A percentile compares a stretch with the other conserved stretches of the same genome.
phyloP scores from a whole-genome alignment of 2,797 vertebrate species.

The Poecilia velifera region DNA sequence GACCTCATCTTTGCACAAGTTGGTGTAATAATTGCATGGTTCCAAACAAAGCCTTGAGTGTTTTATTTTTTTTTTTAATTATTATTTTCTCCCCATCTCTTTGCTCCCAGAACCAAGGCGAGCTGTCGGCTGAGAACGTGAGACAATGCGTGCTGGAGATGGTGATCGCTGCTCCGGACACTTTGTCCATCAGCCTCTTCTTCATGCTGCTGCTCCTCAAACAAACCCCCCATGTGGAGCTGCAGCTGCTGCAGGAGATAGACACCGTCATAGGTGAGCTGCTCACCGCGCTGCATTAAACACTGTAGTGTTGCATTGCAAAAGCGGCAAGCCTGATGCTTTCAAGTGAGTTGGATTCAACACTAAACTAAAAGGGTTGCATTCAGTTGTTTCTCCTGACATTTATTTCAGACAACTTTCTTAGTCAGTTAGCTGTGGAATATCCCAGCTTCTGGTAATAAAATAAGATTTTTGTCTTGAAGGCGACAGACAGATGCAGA shows the following conservation, averaged over 20 bases:
- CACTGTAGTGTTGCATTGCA: too few species aligned
- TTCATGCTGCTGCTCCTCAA: conserved; percentile 93
- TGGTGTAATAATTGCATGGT: conserved; percentile 21
- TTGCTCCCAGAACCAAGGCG: conserved; percentile 85
- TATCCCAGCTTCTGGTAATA: not conserved
- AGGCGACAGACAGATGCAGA: conserved; percentile 86
- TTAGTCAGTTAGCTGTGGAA: not conserved
- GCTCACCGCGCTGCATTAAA: not conserved
- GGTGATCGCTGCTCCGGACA: conserved; percentile 95
- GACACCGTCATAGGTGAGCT: conserved; percentile 84
- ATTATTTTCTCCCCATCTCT: not conserved
- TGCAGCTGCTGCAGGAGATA: conserved; percentile 88
- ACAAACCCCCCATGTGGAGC: conserved; percentile 88
- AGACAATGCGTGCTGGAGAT: conserved; percentile 95
- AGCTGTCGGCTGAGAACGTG: conserved; percentile 91
- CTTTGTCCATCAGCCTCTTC: conserved; percentile 91
- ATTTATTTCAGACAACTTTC: not conserved
- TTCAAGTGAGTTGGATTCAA: not conserved
- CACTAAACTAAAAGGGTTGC: too few species aligned
- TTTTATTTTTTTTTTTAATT: not conserved
- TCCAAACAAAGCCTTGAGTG: not conserved
- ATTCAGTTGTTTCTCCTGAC: not conserved
- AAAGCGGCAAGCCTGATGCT: not conserved
- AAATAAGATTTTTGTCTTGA: not conserved
- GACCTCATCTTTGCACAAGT: conserved; percentile 97